These are phyloP conservation scores for Sclerodermus sp. DNA, from an alignment of 2,888 invertebrate species.

Conservation along the genomic window DNA sequence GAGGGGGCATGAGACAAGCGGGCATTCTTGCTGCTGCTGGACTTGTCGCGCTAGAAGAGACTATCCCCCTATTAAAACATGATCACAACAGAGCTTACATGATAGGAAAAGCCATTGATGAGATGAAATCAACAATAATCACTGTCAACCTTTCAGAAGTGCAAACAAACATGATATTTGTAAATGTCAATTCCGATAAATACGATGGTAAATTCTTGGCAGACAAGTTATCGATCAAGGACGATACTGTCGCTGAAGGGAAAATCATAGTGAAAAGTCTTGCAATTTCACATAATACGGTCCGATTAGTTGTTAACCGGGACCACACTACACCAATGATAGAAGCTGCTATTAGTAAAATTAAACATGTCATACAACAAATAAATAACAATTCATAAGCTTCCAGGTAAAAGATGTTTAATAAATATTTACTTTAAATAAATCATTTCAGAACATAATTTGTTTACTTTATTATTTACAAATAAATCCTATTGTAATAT, in stretches of 20 bases:
- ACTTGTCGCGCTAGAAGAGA: conserved; percentile 78
- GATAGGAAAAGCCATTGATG: conserved; percentile 70
- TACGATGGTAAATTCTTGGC: conserved; percentile 54
- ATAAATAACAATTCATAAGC: too few species aligned
- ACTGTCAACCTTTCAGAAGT: conserved; percentile 65
- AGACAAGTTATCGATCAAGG: conserved; percentile 59
- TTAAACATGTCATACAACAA: too few species aligned
- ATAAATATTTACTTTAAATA: too few species aligned
- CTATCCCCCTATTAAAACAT: conserved; percentile 68
- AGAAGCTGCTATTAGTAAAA: conserved; percentile 70
- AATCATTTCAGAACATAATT: too few species aligned
- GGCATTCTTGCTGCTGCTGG: conserved; percentile 92
- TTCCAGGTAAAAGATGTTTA: too few species aligned
- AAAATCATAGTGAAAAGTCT: conserved; percentile 64
- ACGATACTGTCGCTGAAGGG: conserved; percentile 60
- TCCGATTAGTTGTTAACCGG: conserved; percentile 72
- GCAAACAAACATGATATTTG: conserved; percentile 77
- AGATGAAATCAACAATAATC: conserved; percentile 65
- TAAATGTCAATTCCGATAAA: conserved; percentile 61
- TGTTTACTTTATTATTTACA: conserved; percentile 14
- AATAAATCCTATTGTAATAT: conserved; percentile 6
- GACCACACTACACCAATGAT: conserved; percentile 72
- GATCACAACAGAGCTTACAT: conserved; percentile 75
- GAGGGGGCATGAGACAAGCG: conserved; percentile 92
- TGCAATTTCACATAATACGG: conserved; percentile 63